Base-by-base conservation (phyloP, 2,113 vertebrate genomes). In the Sceloporus undulatus region DNA sequence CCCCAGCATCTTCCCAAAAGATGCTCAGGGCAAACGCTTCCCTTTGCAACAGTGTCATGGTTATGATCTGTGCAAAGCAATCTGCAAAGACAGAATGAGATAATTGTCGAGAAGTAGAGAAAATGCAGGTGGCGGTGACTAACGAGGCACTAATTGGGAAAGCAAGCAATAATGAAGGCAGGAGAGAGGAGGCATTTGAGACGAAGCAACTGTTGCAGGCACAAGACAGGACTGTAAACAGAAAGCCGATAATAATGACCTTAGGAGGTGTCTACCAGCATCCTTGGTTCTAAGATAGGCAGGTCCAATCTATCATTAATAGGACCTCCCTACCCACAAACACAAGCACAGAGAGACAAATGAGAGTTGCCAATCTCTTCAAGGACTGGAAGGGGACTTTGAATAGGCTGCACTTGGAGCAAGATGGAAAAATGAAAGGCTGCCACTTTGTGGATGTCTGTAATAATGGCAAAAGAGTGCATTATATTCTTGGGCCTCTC, bases 71-170 rank as follows among this genome's bases (percentile, higher is more conserved):
- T 3, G 11, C 1, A 16, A 34, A 54, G 40, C 62, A n/a, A 79
- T 52, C 4, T n/a, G 54, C 34, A 75, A 85, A 86, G 90, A 59
- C 85, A 59, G 1, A 0, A n/a, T 65, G 11, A 52, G 48, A 40
- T 5, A 4, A 75, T 79, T 23, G 70, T 73, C 25, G 34, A 0
- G 27, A 82, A 78, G 8, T 75, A 77, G 87, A 92, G 87, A 62
- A 0, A 0, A 48, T 89, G 92, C 91, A 91, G 93, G 89, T 94
- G 89, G 74, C 84, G 71, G 59, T 21, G 71, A 52, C 83, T 88
- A 83, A 48, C 40, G 76, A 70, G 80, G 29, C 85, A 88, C 77
- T 89, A 90, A 90, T 18, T 90, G 91, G 84, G 65, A 2, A 90
- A 34, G 38, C 0, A 52, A 85, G 78, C 77, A 70, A 0, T 80